A percentile compares a stretch with the other conserved stretches of the same genome.
These are phyloP conservation scores for Pammene aurita DNA, from an alignment of 2,888 invertebrate genomes.

Conservation along the genomic window DNA sequence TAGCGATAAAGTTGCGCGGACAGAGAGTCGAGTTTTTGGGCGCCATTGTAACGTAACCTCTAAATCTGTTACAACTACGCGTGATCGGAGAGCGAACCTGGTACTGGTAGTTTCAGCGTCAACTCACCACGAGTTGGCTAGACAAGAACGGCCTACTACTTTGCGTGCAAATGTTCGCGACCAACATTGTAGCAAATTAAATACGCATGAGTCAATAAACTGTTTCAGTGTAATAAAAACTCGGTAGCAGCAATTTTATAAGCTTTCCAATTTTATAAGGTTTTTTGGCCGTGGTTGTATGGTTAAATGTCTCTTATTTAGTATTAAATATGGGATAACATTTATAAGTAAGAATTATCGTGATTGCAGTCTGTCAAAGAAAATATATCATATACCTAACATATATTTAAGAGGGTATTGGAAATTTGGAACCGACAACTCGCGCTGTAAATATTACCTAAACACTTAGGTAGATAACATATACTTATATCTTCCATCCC, in stretches of 20 bases:
- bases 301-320: too few species aligned
- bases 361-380: too few species aligned
- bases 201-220: conserved; percentile 23
- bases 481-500: too few species aligned
- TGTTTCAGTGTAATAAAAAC: not conserved
- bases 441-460: too few species aligned
- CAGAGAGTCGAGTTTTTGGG: not conserved
- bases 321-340: too few species aligned
- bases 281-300: not conserved
- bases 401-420: too few species aligned
- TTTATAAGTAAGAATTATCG: too few species aligned
- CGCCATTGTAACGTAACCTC: not conserved
- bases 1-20: not conserved
- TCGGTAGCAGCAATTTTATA: not conserved
- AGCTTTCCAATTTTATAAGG: not conserved
- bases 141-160: not conserved
- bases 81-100: not conserved
- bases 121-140: not conserved
- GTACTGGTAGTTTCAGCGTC: not conserved
- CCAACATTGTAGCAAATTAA: conserved; percentile 8
- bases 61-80: not conserved
- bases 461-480: too few species aligned
- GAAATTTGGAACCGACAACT: not conserved
- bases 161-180: not conserved
- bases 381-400: too few species aligned